Conservation (phyloP, 2,888 invertebrate species). For the Drepana falcataria region DNA sequence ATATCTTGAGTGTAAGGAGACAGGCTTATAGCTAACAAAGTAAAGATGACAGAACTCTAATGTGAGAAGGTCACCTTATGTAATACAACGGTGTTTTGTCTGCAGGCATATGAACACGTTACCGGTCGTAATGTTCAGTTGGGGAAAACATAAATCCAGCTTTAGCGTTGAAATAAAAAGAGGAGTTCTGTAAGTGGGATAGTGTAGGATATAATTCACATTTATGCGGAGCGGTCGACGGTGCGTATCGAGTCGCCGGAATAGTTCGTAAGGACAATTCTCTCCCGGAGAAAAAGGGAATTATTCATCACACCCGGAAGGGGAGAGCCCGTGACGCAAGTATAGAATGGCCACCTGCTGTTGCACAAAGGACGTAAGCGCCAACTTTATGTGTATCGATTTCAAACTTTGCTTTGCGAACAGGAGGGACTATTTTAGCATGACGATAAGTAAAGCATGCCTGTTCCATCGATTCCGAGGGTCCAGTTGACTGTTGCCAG, state of each 20-base stretch:
- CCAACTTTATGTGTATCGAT: constrained; percentile 10
- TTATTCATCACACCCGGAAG: constrained; percentile 80
- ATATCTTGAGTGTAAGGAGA: too few relatives aligned
- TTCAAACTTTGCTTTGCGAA: constrained; percentile 15
- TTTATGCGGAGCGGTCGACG: constrained; percentile 70
- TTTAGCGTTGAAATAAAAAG: constrained; percentile 69
- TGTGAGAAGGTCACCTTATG: constrained; percentile 7
- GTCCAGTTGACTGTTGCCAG: constrained; percentile 76
- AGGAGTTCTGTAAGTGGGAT: constrained; percentile 67
- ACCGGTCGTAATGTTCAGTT: constrained; percentile 50
- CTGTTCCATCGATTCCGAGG: constrained; percentile 57
- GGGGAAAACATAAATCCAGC: constrained; percentile 61
- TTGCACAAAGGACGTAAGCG: constrained; percentile 36
- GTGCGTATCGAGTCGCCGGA: constrained; percentile 73
- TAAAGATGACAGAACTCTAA: background rate
- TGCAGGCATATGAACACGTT: constrained; percentile 36
- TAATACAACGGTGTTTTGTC: constrained; percentile 23
- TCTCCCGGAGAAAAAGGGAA: constrained; percentile 74
- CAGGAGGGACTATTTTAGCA: constrained; percentile 27
- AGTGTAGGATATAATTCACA: constrained; percentile 73
- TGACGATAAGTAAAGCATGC: constrained; percentile 15
- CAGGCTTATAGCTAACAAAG: background rate
- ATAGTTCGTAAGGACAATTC: constrained; percentile 75
- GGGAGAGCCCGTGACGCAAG: constrained; percentile 78
- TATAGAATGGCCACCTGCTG: constrained; percentile 67